Evolutionary conservation across 1,140 invertebrate genomes (phyloP).

Genomic region (Mycetomoellerius zeteki): DNA sequence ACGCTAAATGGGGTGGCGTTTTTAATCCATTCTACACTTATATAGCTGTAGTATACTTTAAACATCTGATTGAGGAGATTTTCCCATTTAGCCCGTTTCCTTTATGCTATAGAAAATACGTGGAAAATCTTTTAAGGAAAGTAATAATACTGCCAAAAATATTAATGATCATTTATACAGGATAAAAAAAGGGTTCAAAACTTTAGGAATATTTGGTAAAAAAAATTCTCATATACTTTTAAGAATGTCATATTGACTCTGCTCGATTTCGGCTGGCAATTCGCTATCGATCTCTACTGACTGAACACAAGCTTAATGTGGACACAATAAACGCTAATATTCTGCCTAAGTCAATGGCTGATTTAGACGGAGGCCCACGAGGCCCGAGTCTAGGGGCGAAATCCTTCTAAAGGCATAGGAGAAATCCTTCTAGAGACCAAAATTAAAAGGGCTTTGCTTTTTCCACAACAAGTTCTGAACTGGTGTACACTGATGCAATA

Average conservation of each 20-base stretch:
- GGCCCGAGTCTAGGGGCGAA: too few relatives aligned
- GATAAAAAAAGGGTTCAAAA: background rate
- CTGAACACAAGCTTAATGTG: background rate
- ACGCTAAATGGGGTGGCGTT: background rate
- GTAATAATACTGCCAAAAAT: slow-evolving; percentile 3
- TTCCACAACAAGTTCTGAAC: too few relatives aligned
- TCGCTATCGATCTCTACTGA: background rate
- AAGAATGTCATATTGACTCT: too few relatives aligned
- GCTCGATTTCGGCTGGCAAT: too few relatives aligned
- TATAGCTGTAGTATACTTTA: slow-evolving; percentile 16
- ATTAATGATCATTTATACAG: background rate
- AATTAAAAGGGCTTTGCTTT: too few relatives aligned
- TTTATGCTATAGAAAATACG: slow-evolving; percentile 20
- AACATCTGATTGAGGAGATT: slow-evolving; percentile 21
- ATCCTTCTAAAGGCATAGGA: too few relatives aligned
- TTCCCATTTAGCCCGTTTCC: slow-evolving; percentile 13
- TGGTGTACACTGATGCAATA: too few relatives aligned
- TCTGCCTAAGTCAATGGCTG: background rate
- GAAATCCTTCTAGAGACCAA: too few relatives aligned
- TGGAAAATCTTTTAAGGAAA: background rate
- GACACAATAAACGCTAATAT: background rate
- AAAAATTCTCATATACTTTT: too few relatives aligned
- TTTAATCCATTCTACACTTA: slow-evolving; percentile 11
- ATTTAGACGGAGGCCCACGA: too few relatives aligned
- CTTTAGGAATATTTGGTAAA: background rate